Base-by-base conservation (phyloP, 2,113 vertebrate genomes). In the Globicephala melas region DNA sequence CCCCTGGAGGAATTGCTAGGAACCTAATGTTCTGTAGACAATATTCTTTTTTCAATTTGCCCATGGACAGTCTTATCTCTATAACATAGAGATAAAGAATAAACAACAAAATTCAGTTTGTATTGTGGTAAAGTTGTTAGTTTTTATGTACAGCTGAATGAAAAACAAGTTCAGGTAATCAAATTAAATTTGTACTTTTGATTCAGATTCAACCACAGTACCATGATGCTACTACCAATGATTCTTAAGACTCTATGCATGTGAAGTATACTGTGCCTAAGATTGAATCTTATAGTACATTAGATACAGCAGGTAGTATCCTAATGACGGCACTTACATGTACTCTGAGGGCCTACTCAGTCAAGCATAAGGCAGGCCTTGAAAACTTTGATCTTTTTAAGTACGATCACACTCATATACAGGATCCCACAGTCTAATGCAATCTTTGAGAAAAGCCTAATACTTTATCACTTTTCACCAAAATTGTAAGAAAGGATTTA, bases 371-470 rank as follows among this genome's bases (percentile, higher is more conserved):
- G 36, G 38, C 3, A 91, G 86, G 58, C 44, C 44, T 88, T 73
- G 13, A 33, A 74, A 65, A 41, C 13, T 28, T 81, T 44, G 7
- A 77, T 80, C 11, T 74, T 84, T 73, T 60, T 25, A 1, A 58
- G 13, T 79, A 28, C 82, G 44, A 77, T 12, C 25, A 87, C 8
- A 81, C 18, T 58, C 13, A 53, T 33, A 38, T 21, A 58, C 23
- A 92, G 44, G 14, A 93, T 93, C 44, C 65, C 23, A 94, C 1
- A 80, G 3, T 81, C 62, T 80, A 92, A 88, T 62, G 8, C 26
- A 91, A 82, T 70, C 71, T 91, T 94, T 85, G 62, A 87, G 25
- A 62, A 92, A 82, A 97, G 15, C 3, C 50, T 82, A 89, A 74
- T 6, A 94, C 38, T 79, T 71, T 25, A 60, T 33, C 33, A 36